These are phyloP conservation scores for Agrypnia vestita DNA, from an alignment of 1,140 invertebrate genomes.

Conservation along the genomic window DNA sequence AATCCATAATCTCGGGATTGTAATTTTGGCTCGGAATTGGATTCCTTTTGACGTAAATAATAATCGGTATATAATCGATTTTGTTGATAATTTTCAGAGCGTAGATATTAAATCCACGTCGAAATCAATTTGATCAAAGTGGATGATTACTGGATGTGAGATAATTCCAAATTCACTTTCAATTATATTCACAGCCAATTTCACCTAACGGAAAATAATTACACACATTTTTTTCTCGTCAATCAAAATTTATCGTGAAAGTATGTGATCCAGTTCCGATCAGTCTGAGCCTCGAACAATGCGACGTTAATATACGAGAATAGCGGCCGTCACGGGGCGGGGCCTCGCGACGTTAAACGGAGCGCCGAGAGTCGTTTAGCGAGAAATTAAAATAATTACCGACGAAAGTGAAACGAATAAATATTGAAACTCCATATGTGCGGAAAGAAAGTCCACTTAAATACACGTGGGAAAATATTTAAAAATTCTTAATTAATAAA, in stretches of 20 bases:
- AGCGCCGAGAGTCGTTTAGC: constrained; percentile 6
- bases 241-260: constrained; percentile 17
- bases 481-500: neutral
- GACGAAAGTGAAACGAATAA: constrained; percentile 18
- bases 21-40: too few relatives aligned
- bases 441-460: constrained; percentile 12
- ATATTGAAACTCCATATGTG: neutral
- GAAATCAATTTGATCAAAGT: too few relatives aligned
- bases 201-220: too few relatives aligned
- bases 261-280: neutral
- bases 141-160: too few relatives aligned
- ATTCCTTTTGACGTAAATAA: too few relatives aligned
- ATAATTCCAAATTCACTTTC: too few relatives aligned
- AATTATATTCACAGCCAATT: too few relatives aligned
- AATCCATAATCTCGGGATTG: too few relatives aligned
- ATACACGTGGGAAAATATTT: neutral
- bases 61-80: too few relatives aligned
- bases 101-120: too few relatives aligned
- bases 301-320: neutral
- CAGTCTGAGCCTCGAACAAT: neutral
- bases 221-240: neutral
- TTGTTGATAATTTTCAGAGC: too few relatives aligned
- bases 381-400: constrained; percentile 25
- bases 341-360: constrained; percentile 3
- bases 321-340: neutral